Evolutionary conservation across 2,797 vertebrate species (phyloP).

Genomic region (Anas georgica): DNA sequence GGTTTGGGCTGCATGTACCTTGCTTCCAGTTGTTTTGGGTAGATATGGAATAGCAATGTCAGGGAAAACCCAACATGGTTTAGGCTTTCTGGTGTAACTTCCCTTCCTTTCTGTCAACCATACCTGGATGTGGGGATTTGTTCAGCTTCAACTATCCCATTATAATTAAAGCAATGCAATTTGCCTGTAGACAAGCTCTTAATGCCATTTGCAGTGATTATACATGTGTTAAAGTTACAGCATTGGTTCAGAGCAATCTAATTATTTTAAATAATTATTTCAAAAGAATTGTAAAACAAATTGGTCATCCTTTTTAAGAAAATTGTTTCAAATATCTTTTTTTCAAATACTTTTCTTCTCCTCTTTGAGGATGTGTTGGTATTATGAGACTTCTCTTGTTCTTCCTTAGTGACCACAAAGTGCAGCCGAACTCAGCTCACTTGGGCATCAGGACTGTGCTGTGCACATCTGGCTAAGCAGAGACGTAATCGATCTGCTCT

Average conservation of each 20-base stretch:
- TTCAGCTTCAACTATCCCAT: conserved; percentile 26
- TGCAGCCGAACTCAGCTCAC: background rate
- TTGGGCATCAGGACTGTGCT: rapidly evolving
- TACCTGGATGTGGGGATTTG: background rate
- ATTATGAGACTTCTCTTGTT: background rate
- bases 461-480: background rate
- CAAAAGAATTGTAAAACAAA: background rate
- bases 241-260: background rate
- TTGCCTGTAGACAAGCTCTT: conserved; percentile 54
- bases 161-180: conserved; percentile 45
- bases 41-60: background rate
- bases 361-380: background rate
- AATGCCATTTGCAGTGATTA: conserved; percentile 50
- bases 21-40: background rate
- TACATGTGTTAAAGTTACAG: conserved; percentile 16
- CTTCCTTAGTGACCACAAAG: background rate
- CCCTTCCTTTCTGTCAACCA: background rate
- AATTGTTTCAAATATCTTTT: background rate
- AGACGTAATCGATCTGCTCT: rapidly evolving
- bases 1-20: background rate
- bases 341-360: background rate
- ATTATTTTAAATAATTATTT: conserved; percentile 25
- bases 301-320: background rate
- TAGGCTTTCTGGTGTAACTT: background rate
- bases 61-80: background rate